Conservation (phyloP, 2,797 vertebrate species). For the Notoglanidium macrostoma region DNA sequence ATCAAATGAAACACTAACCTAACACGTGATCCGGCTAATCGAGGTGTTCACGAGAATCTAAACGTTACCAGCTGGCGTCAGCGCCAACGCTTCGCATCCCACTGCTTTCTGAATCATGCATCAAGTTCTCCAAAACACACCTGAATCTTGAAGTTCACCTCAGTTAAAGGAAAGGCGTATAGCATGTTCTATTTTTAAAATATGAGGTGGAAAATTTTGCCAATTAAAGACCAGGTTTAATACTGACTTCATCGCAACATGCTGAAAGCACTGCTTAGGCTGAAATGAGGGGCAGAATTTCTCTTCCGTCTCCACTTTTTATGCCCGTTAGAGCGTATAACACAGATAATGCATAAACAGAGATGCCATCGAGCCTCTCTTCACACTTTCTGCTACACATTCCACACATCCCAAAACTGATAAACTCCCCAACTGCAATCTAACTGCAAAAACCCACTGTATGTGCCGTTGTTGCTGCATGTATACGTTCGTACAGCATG, state of each 20-base stretch:
- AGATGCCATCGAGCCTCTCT: not conserved
- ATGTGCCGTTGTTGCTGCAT: not conserved
- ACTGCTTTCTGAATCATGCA: not conserved
- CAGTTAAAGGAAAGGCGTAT: not conserved
- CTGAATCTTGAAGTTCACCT: not conserved
- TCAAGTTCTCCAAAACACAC: not conserved
- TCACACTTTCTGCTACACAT: not conserved
- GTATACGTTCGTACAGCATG: not conserved
- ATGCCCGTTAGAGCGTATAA: slow-evolving; percentile 14
- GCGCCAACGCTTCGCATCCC: not conserved
- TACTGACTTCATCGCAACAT: not conserved
- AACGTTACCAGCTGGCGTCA: not conserved
- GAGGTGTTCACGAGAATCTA: not conserved
- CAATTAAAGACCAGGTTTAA: not conserved
- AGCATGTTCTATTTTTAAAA: not conserved
- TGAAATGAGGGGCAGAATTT: not conserved
- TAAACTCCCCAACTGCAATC: not conserved
- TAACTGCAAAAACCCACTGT: not conserved
- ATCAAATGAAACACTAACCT: not conserved
- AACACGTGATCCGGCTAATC: not conserved
- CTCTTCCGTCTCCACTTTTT: not conserved
- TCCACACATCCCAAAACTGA: not conserved
- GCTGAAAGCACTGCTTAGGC: not conserved
- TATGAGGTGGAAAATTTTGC: not conserved
- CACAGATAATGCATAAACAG: not conserved